Percentiles rank a stretch among this genome's conserved stretches.
Evolutionary conservation across 1,140 invertebrate genomes (phyloP).

Genomic region (Globodera ellingtonae): DNA sequence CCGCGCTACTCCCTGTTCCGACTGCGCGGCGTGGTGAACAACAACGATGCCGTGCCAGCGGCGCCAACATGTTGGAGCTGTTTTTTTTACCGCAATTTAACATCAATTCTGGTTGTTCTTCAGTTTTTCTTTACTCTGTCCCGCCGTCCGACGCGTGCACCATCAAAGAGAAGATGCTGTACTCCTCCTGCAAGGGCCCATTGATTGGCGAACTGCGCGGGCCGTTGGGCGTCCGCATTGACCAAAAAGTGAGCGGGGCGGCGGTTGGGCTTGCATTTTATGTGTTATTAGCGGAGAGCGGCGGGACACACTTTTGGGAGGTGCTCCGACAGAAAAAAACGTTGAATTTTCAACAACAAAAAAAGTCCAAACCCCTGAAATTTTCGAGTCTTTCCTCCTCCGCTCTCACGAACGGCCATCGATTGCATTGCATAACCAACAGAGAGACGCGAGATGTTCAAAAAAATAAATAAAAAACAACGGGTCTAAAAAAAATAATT

Average conservation of each 20-base stretch:
- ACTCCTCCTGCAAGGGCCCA: constrained; percentile 61
- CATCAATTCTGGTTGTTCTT: constrained; percentile 34
- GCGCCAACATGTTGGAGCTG: constrained; percentile 11
- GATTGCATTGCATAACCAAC: no score
- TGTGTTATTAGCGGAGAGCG: background rate
- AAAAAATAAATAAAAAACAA: no score
- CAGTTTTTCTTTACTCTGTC: constrained; percentile 64
- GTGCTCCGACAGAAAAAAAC: no score
- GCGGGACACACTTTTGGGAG: background rate
- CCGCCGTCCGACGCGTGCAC: constrained; percentile 60
- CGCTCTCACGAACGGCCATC: no score
- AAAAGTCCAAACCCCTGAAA: no score
- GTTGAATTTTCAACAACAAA: no score
- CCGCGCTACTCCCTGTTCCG: constrained; percentile 62
- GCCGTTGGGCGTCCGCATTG: constrained; percentile 53
- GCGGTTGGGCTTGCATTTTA: background rate
- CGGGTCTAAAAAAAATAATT: no score
- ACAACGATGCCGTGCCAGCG: background rate
- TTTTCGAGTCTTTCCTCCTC: no score
- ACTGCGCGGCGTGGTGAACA: constrained; percentile 44
- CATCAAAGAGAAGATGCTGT: constrained; percentile 64
- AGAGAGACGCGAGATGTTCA: no score
- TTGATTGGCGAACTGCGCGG: constrained; percentile 55
- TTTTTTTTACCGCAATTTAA: constrained; percentile 51
- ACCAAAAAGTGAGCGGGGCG: constrained; percentile 57